These are phyloP conservation scores for Phengaris alcon DNA, from an alignment of 2,888 invertebrate genomes.

Conservation along the genomic window DNA sequence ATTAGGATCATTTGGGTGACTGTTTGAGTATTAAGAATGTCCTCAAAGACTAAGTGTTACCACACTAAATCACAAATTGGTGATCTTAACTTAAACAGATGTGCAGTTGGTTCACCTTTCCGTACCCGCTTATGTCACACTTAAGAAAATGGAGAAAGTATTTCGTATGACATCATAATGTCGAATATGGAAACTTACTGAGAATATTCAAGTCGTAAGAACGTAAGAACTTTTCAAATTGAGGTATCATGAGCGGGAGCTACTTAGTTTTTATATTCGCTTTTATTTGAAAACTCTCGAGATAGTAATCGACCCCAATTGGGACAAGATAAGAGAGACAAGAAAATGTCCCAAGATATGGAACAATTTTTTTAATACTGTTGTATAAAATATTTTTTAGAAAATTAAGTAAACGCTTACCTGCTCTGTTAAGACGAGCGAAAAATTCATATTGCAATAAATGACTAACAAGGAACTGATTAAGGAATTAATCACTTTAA, in stretches of 20 bases:
- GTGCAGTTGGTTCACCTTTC: constrained; percentile 14
- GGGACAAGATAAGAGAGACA: not conserved
- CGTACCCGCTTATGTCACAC: constrained; percentile 20
- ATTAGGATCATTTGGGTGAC: not conserved
- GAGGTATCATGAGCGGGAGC: not conserved
- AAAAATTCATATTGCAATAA: constrained; percentile 4
- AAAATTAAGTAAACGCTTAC: not conserved
- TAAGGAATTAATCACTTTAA: constrained; percentile 9
- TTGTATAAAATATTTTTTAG: not conserved
- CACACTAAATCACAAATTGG: not conserved
- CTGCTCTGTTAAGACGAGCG: not conserved
- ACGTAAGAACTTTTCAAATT: not conserved
- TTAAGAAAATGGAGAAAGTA: constrained; percentile 25
- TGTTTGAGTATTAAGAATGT: not conserved
- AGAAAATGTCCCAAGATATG: not conserved
- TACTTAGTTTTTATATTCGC: constrained; percentile 12
- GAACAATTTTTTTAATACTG: not conserved
- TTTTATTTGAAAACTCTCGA: not conserved
- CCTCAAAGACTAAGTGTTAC: not conserved
- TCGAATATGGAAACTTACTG: constrained; percentile 7
- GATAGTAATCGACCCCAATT: constrained; percentile 3
- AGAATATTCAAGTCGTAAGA: not conserved
- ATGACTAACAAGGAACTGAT: constrained; percentile 14
- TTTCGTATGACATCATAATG: constrained; percentile 5
- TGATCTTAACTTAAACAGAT: constrained; percentile 13